phyloP scores from a whole-genome alignment of 2,888 invertebrate genomes.

The Cryptocheilus praepositus region DNA sequence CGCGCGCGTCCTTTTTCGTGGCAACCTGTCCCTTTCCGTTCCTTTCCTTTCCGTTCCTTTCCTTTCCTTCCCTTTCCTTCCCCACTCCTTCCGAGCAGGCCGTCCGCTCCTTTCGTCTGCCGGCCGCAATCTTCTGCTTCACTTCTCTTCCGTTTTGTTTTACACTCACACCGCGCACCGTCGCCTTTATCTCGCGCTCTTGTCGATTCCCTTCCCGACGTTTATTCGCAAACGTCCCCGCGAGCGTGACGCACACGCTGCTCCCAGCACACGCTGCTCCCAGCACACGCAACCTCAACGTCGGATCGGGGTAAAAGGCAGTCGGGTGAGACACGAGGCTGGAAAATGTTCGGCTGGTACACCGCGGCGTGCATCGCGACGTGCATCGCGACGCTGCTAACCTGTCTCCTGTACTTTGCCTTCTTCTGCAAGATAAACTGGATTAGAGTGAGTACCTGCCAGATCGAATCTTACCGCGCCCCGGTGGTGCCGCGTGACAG shows the following conservation, averaged over 20 bases:
- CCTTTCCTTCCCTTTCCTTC: not conserved
- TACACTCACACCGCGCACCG: not conserved
- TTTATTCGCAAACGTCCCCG: constrained; percentile 1
- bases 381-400: constrained; percentile 40
- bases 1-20: no score
- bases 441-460: constrained; percentile 61
- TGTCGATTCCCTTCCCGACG: not conserved
- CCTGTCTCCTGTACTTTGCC: constrained; percentile 56
- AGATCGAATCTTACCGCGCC: no score
- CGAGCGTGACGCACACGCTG: not conserved
- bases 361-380: constrained; percentile 35
- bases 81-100: not conserved
- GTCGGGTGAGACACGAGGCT: constrained; percentile 2
- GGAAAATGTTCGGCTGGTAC: constrained; percentile 56
- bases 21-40: no score
- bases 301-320: not conserved
- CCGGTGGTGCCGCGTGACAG: no score
- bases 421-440: constrained; percentile 68
- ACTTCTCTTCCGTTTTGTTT: constrained; percentile 11
- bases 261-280: no score
- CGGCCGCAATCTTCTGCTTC: not conserved
- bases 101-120: not conserved
- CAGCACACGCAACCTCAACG: no score
- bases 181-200: not conserved
- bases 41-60: not conserved